Base-by-base conservation (phyloP, 2,113 vertebrate genomes). In the Sphyrna mokarran region DNA sequence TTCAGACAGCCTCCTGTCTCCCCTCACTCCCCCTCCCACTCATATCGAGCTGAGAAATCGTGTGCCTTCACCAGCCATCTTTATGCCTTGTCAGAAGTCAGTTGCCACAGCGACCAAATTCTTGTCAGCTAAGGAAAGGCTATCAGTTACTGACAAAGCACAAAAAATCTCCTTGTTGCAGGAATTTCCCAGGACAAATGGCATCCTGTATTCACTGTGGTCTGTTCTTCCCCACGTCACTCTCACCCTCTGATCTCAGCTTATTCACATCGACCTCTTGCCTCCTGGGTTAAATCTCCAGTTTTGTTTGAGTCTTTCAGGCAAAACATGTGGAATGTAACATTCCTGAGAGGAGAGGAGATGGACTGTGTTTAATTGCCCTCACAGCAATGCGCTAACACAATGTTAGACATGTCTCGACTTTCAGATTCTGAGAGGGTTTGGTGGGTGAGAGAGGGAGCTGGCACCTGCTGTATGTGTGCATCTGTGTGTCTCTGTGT, bases 81-180 rank as follows among this genome's bases (percentile, higher is more conserved):
- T 40, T 37, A 40, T 18, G 54, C 18, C 68, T 33, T 95, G 94
- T n/a, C 23, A 95, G 43, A 26, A 26, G 6, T 48, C 11, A 29
- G 87, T 72, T 78, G 95, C 69, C 69, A 83, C 20, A 78, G 54
- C 29, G 33, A 78, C 69, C 16, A 3, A 78, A 95, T 78, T 58
- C 43, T 54, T 95, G 20, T 83, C 43, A 48, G n/a, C 43, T 72
- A n/a, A 95, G 69, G 66, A 95, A 78, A 95, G 5, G n/a, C 63
- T 95, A 83, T 83, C 69, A 95, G 58, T 78, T 72, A 40, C 43
- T 43, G 85, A 95, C 83, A 87, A 58, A 83, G 48, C 29, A 95
- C 83, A 95, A 95, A 23, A 16, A 33, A 93, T 37, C 72, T 29
- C 26, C 43, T 86, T 93, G 48, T 95, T 29, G 33, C 48, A 61